These are phyloP conservation scores for Macrosteles quadrilineatus DNA, from an alignment of 1,140 invertebrate species.

Conservation along the genomic window DNA sequence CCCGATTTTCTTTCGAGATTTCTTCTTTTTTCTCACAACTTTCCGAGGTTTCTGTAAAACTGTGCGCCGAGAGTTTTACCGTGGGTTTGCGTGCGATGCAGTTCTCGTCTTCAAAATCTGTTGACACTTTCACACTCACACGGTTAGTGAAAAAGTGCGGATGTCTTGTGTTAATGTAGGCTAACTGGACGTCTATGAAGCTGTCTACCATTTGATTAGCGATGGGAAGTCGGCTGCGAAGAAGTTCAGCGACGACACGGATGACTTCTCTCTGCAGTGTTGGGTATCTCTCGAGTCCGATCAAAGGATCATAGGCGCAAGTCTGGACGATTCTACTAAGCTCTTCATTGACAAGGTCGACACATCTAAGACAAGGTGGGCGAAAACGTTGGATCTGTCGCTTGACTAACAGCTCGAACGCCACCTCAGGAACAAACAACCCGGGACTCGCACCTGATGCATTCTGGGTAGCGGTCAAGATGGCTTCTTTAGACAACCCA, in stretches of 20 bases:
- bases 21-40: neutral
- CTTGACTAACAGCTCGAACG: conserved; percentile 74
- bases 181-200: conserved; percentile 65
- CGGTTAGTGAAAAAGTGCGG: conserved; percentile 54
- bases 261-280: conserved; percentile 67
- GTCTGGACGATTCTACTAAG: conserved; percentile 68
- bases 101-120: neutral
- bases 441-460: conserved; percentile 68
- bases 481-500: conserved; percentile 61
- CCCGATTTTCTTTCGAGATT: conserved; percentile 1
- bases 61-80: neutral
- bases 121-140: neutral
- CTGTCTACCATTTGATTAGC: conserved; percentile 70
- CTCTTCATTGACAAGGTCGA: conserved; percentile 74
- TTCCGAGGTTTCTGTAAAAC: neutral
- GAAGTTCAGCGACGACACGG: conserved; percentile 66
- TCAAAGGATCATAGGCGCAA: conserved; percentile 46
- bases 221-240: conserved; percentile 61
- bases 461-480: conserved; percentile 72
- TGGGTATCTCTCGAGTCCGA: conserved; percentile 72
- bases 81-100: neutral
- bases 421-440: conserved; percentile 72
- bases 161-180: conserved; percentile 76
- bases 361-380: conserved; percentile 67
- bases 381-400: conserved; percentile 69